phyloP scores from a whole-genome alignment of 2,888 invertebrate genomes.

The Aporophyla nigra region DNA sequence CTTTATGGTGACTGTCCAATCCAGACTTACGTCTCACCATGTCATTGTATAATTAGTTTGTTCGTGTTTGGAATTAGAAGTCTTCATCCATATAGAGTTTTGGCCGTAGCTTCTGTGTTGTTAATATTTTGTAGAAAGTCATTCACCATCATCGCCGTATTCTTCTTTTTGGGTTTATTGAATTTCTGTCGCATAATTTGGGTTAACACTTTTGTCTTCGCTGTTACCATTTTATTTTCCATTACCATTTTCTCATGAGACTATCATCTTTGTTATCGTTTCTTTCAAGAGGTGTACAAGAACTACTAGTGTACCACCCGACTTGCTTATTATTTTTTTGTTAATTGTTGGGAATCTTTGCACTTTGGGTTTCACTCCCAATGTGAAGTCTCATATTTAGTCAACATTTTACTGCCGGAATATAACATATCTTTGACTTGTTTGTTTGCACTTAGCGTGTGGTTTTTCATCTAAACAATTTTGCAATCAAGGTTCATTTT shows the following conservation, averaged over 20 bases:
- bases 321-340: neutral
- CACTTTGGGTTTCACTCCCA: slow-evolving; percentile 12
- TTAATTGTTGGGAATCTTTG: slow-evolving; percentile 8
- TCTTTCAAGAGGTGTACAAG: neutral
- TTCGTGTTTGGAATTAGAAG: slow-evolving; percentile 54
- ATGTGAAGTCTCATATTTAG: neutral
- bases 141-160: slow-evolving; percentile 33
- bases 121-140: slow-evolving; percentile 50
- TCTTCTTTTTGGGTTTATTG: slow-evolving; percentile 25
- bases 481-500: neutral
- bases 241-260: slow-evolving; percentile 5
- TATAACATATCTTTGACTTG: neutral
- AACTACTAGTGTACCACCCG: neutral
- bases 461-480: neutral
- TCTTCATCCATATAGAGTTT: slow-evolving; percentile 86
- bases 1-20: slow-evolving; percentile 84
- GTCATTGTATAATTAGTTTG: slow-evolving; percentile 27
- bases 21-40: slow-evolving; percentile 67
- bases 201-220: slow-evolving; percentile 1
- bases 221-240: neutral
- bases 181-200: neutral
- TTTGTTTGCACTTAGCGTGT: neutral
- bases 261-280: neutral
- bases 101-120: slow-evolving; percentile 86
- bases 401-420: neutral